Evolutionary conservation across 2,113 vertebrate genomes (phyloP).

Genomic region (Urocynchramus pylzowi): DNA sequence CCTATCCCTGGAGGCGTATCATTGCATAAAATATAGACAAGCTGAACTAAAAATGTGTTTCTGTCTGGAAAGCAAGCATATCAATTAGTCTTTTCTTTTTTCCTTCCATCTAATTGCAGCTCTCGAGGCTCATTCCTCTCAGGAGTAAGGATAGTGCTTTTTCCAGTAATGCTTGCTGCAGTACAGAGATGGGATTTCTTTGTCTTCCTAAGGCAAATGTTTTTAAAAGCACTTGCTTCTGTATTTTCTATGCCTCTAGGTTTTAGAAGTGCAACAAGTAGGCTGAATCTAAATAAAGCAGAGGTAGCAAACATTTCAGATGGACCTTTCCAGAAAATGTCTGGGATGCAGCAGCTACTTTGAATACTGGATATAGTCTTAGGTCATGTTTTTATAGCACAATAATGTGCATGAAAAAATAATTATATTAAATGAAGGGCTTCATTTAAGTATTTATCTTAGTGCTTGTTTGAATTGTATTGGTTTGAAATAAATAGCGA

Average conservation of each 20-base stretch:
- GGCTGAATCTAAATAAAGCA: not conserved
- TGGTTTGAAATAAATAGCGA: not conserved
- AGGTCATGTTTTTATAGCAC: not conserved
- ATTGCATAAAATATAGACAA: not conserved
- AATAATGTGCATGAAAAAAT: not conserved
- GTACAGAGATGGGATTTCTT: not conserved
- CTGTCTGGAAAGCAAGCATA: not conserved
- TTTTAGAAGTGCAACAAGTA: not conserved
- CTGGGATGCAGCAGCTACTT: not conserved
- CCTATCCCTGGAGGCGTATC: not conserved
- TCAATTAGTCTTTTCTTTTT: not conserved
- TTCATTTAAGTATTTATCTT: not conserved
- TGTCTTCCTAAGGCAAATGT: not conserved
- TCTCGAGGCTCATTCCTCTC: not conserved
- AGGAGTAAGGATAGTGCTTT: not conserved
- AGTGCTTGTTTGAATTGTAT: not conserved
- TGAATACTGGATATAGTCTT: not conserved
- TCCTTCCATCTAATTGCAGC: not conserved
- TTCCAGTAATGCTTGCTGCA: not conserved
- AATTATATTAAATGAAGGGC: not conserved
- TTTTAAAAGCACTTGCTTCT: not conserved
- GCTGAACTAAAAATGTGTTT: not conserved
- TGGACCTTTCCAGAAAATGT: not conserved
- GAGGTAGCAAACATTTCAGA: fast-evolving
- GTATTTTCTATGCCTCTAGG: not conserved